These are phyloP conservation scores for Harpagus bidentatus DNA, from an alignment of 2,113 vertebrate species.

Conservation along the genomic window DNA sequence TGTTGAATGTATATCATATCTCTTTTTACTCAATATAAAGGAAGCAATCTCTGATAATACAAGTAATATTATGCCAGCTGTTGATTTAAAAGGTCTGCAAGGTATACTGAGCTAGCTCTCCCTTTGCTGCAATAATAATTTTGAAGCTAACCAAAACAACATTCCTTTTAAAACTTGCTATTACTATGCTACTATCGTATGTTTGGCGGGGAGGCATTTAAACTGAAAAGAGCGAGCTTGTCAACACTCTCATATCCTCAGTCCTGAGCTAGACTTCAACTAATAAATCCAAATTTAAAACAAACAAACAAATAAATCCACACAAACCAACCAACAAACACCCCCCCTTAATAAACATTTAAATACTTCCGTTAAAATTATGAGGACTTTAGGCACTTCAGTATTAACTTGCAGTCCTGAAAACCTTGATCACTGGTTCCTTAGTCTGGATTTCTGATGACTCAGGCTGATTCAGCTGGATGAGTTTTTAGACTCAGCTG, in stretches of 20 bases:
- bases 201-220: neutral
- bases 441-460: neutral
- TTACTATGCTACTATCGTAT: neutral
- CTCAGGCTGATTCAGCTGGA: neutral
- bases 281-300: neutral
- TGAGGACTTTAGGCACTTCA: neutral
- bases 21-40: neutral
- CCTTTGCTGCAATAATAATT: neutral
- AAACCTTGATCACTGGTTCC: neutral
- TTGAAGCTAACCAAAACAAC: neutral
- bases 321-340: neutral
- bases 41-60: neutral
- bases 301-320: neutral
- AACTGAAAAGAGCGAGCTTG: neutral
- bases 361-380: neutral
- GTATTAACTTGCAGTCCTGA: neutral
- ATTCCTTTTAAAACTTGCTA: neutral
- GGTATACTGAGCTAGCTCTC: neutral
- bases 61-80: neutral
- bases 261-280: neutral
- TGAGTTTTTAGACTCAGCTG: neutral
- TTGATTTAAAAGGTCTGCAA: neutral
- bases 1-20: neutral
- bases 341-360: neutral
- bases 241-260: neutral